Evolutionary conservation across 2,797 vertebrate species (phyloP).

Genomic region (Chelonia mydas): DNA sequence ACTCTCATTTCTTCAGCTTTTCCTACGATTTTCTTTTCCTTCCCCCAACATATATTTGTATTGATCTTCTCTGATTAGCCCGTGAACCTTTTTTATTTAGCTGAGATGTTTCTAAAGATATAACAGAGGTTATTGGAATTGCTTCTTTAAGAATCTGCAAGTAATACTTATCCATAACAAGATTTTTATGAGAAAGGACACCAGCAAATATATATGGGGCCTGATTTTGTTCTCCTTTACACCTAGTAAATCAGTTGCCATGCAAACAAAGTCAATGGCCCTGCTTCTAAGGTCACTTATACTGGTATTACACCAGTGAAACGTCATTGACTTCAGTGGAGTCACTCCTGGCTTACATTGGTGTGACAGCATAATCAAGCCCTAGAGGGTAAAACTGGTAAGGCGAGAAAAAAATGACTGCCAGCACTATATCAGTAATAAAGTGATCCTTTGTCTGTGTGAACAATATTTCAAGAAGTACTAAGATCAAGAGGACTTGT

Average conservation of each 20-base stretch:
- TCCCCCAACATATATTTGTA: neutral
- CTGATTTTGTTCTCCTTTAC: neutral
- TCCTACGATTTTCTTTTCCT: neutral
- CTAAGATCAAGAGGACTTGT: neutral
- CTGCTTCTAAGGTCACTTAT: neutral
- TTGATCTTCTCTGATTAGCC: conserved; percentile 40
- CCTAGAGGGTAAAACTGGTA: neutral
- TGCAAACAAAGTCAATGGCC: neutral
- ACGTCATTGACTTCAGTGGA: neutral
- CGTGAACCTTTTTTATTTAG: conserved; percentile 14
- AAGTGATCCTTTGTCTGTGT: neutral
- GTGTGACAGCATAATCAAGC: neutral
- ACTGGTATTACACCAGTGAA: neutral
- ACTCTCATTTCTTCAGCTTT: neutral
- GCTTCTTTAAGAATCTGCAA: conserved; percentile 1
- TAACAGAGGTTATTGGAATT: neutral
- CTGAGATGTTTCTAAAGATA: neutral
- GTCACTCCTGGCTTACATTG: neutral
- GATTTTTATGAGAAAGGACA: neutral
- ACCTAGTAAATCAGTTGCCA: neutral
- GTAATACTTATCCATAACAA: neutral
- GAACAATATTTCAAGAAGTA: neutral
- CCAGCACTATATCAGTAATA: neutral
- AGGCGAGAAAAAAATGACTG: neutral
- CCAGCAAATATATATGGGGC: neutral